Percentiles rank a stretch among this genome's conserved stretches.
Evolutionary conservation across 2,888 invertebrate genomes (phyloP).

Genomic region (Troides helena): DNA sequence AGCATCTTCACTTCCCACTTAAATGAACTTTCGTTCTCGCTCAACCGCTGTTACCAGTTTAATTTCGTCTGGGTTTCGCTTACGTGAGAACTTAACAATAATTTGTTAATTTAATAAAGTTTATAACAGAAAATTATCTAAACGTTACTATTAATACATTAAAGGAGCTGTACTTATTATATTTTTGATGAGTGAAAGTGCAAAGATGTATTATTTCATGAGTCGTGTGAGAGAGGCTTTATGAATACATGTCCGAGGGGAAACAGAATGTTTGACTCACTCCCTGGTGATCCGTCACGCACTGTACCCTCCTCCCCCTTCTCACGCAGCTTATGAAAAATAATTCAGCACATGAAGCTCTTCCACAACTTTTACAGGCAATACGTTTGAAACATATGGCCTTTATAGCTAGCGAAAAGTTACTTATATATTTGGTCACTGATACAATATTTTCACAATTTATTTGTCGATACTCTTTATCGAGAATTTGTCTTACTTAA

Average conservation of each 20-base stretch:
- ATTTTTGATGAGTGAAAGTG: slow-evolving; percentile 52
- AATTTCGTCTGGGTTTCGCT: slow-evolving; percentile 41
- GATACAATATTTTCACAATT: slow-evolving; percentile 37
- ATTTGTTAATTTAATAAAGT: not conserved
- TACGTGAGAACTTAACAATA: slow-evolving; percentile 20
- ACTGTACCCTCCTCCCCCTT: slow-evolving; percentile 38
- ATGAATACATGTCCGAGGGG: slow-evolving; percentile 39
- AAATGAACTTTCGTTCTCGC: slow-evolving; percentile 55
- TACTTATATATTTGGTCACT: slow-evolving; percentile 31
- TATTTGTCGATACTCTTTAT: slow-evolving; percentile 36
- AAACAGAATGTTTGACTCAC: slow-evolving; percentile 59
- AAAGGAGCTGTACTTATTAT: slow-evolving; percentile 35
- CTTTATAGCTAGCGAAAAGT: slow-evolving; percentile 13
- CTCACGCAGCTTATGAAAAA: slow-evolving; percentile 42
- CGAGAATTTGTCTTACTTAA: slow-evolving; percentile 48
- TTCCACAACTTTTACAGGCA: slow-evolving; percentile 18
- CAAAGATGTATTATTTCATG: slow-evolving; percentile 29
- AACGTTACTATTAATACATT: not conserved
- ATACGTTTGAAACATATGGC: slow-evolving; percentile 22
- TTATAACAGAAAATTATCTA: not conserved
- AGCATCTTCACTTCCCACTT: slow-evolving; percentile 64
- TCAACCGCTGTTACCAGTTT: slow-evolving; percentile 39
- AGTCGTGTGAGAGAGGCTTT: slow-evolving; percentile 27
- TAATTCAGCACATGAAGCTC: slow-evolving; percentile 21
- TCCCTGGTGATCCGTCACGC: slow-evolving; percentile 61